Conservation (phyloP, 2,888 invertebrate species). For the Kuschelorhynchus macadamiae region DNA sequence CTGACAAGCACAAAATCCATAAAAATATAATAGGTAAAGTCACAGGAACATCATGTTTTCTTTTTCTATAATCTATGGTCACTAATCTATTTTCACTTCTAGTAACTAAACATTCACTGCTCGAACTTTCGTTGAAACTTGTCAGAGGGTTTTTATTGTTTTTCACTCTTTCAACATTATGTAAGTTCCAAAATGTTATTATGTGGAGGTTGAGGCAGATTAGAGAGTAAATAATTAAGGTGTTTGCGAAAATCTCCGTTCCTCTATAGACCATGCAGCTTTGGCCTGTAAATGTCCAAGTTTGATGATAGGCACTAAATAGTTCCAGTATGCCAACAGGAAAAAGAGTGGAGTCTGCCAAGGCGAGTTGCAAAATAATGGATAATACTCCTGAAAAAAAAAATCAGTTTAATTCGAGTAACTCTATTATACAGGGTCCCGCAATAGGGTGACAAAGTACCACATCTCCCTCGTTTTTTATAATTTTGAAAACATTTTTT, state of each 20-base stretch:
- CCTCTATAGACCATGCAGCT: constrained; percentile 73
- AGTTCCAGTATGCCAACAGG: constrained; percentile 71
- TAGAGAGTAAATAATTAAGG: constrained; percentile 73
- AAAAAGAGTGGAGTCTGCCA: constrained; percentile 70
- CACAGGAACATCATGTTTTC: constrained; percentile 69
- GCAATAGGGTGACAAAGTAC: too few relatives aligned
- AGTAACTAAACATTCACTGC: constrained; percentile 61
- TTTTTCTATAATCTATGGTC: constrained; percentile 72
- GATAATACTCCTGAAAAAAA: constrained; percentile 71
- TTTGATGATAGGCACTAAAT: constrained; percentile 70
- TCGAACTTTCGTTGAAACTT: constrained; percentile 55
- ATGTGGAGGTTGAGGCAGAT: constrained; percentile 73
- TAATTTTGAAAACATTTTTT: too few relatives aligned
- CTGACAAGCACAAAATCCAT: constrained; percentile 73
- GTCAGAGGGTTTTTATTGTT: constrained; percentile 64
- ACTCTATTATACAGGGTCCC: too few relatives aligned
- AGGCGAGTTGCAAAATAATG: constrained; percentile 71
- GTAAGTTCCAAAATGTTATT: constrained; percentile 72
- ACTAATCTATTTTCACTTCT: constrained; percentile 68
- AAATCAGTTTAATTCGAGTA: constrained; percentile 34
- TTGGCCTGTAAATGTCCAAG: constrained; percentile 71
- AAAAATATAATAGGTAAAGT: constrained; percentile 72
- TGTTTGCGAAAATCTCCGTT: constrained; percentile 71
- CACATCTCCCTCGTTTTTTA: too few relatives aligned
- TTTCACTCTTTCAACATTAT: constrained; percentile 67